These are phyloP conservation scores for Brachyptera putata DNA, from an alignment of 2,888 invertebrate species.

Conservation along the genomic window DNA sequence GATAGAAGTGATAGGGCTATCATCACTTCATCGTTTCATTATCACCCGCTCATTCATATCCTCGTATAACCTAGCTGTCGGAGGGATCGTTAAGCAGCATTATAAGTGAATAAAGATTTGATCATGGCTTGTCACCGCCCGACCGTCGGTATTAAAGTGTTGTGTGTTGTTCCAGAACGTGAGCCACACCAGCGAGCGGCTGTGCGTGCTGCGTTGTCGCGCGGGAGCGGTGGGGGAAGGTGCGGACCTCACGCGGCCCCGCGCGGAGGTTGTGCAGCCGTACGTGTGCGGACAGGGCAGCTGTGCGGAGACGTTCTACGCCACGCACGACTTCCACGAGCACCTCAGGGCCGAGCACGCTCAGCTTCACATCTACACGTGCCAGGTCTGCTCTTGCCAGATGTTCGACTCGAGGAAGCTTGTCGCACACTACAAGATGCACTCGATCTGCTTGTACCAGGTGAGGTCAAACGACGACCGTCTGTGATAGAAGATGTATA, in stretches of 20 bases:
- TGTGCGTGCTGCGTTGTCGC: conserved; percentile 6
- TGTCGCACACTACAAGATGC: conserved; percentile 44
- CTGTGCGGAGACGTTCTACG: conserved; percentile 42
- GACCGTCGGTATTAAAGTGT: background rate
- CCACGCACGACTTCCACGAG: conserved; percentile 40
- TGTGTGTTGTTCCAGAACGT: conserved; percentile 4
- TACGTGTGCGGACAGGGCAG: conserved; percentile 33
- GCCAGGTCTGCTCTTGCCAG: conserved; percentile 30
- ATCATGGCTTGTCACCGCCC: no score
- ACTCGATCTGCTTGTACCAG: conserved; percentile 47
- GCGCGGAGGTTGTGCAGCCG: background rate
- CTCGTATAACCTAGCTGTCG: no score
- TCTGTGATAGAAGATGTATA: no score
- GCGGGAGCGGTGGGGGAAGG: background rate
- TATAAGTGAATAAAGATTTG: no score
- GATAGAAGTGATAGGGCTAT: no score
- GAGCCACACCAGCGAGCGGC: conserved; percentile 4
- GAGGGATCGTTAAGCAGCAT: no score
- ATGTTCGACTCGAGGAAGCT: conserved; percentile 27
- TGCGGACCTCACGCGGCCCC: background rate
- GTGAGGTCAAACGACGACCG: no score
- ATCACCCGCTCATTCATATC: no score
- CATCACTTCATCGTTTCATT: no score
- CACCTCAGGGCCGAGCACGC: conserved; percentile 30
- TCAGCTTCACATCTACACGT: conserved; percentile 27